phyloP scores from a whole-genome alignment of 2,888 invertebrate genomes.

The Adelphocoris suturalis region DNA sequence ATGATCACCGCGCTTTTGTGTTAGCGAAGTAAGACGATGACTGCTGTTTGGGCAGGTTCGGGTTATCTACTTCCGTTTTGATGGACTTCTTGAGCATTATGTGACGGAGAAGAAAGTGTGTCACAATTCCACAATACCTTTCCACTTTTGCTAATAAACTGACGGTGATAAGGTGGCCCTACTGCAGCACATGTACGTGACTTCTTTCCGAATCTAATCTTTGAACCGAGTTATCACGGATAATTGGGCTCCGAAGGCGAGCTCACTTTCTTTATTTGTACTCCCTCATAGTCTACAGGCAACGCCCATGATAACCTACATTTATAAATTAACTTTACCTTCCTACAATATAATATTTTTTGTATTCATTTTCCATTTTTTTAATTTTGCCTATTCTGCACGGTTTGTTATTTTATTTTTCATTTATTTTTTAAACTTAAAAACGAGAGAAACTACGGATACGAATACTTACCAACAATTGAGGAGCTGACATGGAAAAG shows the following conservation, averaged over 20 bases:
- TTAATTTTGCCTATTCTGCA: too few relatives aligned
- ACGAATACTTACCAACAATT: too few relatives aligned
- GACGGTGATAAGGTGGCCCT: not conserved
- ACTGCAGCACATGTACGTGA: not conserved
- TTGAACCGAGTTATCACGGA: not conserved
- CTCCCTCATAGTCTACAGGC: not conserved
- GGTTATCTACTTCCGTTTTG: not conserved
- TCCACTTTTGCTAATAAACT: slow-evolving; percentile 9
- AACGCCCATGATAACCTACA: not conserved
- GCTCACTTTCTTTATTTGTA: not conserved
- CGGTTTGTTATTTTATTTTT: too few relatives aligned
- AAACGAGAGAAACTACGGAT: too few relatives aligned
- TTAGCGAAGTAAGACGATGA: not conserved
- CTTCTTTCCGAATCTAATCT: not conserved
- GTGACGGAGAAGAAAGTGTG: not conserved
- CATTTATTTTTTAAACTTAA: too few relatives aligned
- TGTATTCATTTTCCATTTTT: too few relatives aligned
- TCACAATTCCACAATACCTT: not conserved
- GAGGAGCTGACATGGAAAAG: too few relatives aligned
- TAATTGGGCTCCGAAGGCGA: not conserved
- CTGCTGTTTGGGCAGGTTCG: not conserved
- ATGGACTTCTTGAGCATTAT: not conserved
- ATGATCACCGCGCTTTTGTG: not conserved
- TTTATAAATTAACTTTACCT: not conserved
- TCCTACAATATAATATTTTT: not conserved